phyloP scores from a whole-genome alignment of 2,797 vertebrate species.

The Erithacus rubecula region DNA sequence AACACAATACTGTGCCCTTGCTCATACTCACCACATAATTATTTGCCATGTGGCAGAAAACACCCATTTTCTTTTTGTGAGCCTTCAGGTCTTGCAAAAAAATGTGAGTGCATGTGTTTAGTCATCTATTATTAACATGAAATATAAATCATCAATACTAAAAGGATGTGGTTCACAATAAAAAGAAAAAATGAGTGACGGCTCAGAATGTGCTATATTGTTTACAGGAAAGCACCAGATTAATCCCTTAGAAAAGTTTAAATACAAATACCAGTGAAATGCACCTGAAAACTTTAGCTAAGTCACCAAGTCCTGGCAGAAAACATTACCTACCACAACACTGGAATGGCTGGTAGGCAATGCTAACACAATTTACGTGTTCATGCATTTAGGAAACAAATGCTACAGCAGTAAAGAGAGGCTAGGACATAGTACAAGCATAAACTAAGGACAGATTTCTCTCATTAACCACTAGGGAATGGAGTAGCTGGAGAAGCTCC shows the following conservation, averaged over 20 bases:
- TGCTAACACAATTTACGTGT: not conserved
- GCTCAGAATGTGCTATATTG: not conserved
- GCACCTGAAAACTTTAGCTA: not conserved
- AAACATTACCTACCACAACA: not conserved
- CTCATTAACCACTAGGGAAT: slow-evolving; percentile 61
- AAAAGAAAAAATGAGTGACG: not conserved
- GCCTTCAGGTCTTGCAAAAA: not conserved
- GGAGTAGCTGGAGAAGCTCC: slow-evolving; percentile 24
- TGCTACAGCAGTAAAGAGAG: slow-evolving; percentile 11
- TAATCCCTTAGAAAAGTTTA: not conserved
- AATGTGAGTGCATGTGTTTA: not conserved
- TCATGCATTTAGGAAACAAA: slow-evolving; percentile 4
- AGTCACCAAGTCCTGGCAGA: not conserved
- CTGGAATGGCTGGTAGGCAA: not conserved
- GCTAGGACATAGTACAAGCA: slow-evolving; percentile 18
- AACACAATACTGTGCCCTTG: not conserved
- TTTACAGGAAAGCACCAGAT: not conserved
- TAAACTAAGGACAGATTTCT: slow-evolving; percentile 45
- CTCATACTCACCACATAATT: not conserved
- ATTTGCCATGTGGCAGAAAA: not conserved
- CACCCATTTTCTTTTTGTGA: not conserved
- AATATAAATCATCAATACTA: not conserved
- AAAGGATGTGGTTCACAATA: not conserved
- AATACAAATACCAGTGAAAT: not conserved
- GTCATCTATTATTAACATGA: not conserved